Evolutionary conservation across 2,113 vertebrate genomes (phyloP).

Genomic region (Nettapus auritus): DNA sequence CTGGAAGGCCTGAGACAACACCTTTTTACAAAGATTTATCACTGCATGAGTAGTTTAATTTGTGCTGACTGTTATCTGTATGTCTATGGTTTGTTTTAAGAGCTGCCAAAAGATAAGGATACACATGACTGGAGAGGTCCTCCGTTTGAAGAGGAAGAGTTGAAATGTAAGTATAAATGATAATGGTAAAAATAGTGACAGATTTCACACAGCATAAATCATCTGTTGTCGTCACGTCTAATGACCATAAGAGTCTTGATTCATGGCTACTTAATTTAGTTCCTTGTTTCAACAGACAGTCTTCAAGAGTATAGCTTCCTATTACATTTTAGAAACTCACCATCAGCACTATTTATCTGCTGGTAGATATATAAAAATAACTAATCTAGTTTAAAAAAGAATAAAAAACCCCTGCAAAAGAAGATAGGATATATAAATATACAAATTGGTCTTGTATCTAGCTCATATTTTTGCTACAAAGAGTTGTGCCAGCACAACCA

Average conservation of each 20-base stretch:
- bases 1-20: background rate
- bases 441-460: background rate
- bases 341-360: background rate
- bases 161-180: conserved; percentile 59
- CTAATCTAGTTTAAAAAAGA: background rate
- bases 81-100: conserved; percentile 26
- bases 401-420: background rate
- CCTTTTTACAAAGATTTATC: background rate
- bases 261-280: background rate
- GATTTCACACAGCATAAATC: background rate
- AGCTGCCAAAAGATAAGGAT: conserved; percentile 13
- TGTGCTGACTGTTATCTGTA: background rate
- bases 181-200: background rate
- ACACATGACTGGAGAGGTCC: background rate
- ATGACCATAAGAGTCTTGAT: background rate
- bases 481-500: background rate
- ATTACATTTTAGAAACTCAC: background rate
- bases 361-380: background rate
- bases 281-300: background rate
- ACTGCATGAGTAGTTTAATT: background rate
- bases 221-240: background rate
- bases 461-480: background rate
- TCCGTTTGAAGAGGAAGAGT: conserved; percentile 9
- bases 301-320: background rate
- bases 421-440: background rate